Percentiles rank a stretch among this genome's conserved stretches.
These are phyloP conservation scores for Drosophila littoralis DNA, from an alignment of 1,140 invertebrate genomes.

Conservation along the genomic window DNA sequence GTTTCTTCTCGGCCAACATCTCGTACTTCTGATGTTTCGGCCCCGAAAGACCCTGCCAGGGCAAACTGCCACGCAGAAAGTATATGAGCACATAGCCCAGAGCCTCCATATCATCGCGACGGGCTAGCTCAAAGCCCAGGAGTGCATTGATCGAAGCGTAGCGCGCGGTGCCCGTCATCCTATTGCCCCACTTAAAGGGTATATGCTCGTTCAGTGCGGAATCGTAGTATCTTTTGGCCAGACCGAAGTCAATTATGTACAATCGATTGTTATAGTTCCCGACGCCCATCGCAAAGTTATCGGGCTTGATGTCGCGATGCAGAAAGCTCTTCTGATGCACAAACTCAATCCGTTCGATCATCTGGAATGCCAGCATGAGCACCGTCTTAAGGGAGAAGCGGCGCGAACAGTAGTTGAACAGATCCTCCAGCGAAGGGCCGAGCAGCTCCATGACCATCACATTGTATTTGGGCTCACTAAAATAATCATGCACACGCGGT, in stretches of 20 bases:
- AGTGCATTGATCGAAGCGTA: constrained; percentile 98
- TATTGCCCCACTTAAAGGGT: constrained; percentile 95
- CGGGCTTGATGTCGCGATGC: constrained; percentile 97
- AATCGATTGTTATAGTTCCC: constrained; percentile 95
- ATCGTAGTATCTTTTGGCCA: constrained; percentile 97
- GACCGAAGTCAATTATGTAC: constrained; percentile 98
- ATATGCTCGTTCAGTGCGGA: constrained; percentile 93
- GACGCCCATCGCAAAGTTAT: constrained; percentile 99
- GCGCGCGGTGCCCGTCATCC: constrained; percentile 96
- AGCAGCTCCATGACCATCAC: constrained; percentile 97
- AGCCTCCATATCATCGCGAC: constrained; percentile 97
- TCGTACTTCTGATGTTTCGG: constrained; percentile 96
- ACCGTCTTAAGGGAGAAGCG: constrained; percentile 98
- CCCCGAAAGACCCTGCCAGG: constrained; percentile 96
- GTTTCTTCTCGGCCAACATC: constrained; percentile 97
- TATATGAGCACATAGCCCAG: constrained; percentile 98
- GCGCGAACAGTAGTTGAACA: constrained; percentile 96
- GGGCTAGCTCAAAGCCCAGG: constrained; percentile 93
- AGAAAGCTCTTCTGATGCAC: constrained; percentile 97
- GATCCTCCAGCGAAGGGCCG: constrained; percentile 96
- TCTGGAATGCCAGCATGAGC: constrained; percentile 97
- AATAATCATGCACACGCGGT: constrained; percentile 95
- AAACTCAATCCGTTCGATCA: constrained; percentile 94
- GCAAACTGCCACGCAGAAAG: constrained; percentile 94
- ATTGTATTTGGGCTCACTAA: constrained; percentile 94